Evolutionary conservation across 2,888 invertebrate genomes (phyloP), one percentile per base, ranked within the genome.

Genomic region (Habrosyne pyritoides): DNA sequence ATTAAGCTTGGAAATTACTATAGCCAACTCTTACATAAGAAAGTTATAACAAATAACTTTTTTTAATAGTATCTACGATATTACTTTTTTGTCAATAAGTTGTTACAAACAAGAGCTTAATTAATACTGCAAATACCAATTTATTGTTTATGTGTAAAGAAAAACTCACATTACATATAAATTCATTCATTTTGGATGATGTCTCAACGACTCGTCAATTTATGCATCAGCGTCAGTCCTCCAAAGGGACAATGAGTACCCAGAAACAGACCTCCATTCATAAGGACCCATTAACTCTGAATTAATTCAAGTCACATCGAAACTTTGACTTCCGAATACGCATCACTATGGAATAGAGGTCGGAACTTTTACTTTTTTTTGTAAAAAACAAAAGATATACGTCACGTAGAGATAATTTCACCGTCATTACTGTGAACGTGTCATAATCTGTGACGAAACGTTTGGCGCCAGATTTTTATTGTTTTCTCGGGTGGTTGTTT

Each of bases 381-480:
- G 66, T 67, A 79, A 77, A 78, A 68, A 77, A 77, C 74, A 73
- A 69, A 75, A 70, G 71, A 69, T 69, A 73, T 71, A 57, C 70
- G 76, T 89, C 91, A 92, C 91, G 91, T 92, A 84, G 75, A 61
- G 69, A 82, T 83, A 85, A 90, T 91, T 90, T 86, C 78, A 80
- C 75, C 77, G 81, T 89, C 89, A 91, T 91, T 92, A 91, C 70
- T 60, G 59, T 42, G 81, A 73, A 91, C 89, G 91, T 91, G 91
- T 83, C 76, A 86, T 86, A 87, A 86, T 88, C 85, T 79, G 82
- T 84, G 81, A 70, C 68, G 75, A 82, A 77, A 70, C 54, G 56
- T 60, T 69, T 87, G 91, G 91, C 91, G 91, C 92, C 91, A 85
- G 74, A 80, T 77, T 84, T 85, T 87, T 87, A 87, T 88, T 87